Base-by-base conservation (phyloP, 1,140 invertebrate species). In the Lerema accius region DNA sequence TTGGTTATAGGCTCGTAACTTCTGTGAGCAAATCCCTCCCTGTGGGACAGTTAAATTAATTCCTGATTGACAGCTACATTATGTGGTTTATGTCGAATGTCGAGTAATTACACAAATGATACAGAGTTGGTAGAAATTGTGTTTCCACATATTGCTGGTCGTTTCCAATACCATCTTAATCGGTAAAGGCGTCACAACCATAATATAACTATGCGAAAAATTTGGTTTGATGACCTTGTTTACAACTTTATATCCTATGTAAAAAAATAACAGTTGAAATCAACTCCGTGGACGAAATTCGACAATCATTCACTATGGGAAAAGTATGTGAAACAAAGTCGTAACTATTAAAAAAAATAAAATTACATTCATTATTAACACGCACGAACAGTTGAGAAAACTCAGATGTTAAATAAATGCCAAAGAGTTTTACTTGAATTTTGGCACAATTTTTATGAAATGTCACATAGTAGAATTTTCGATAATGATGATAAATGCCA, bases 401-500 rank as follows among this genome's bases (percentile, higher is more conserved):
- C 16, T 17, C 14, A 0, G 10, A 50, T 2, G 28, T 10, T 4
- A 11, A 13, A 37, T 37, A 19, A 51, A 26, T 15, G 6, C 15
- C 14, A 17, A 50, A 37, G 9, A 28, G n/a, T 37, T 11, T 51
- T 51, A 37, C 32, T 51, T 37, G 3, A 37, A 37, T 37, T 37
- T 51, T 37, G 28, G 48, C n/a, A n/a, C 48, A 51, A 7, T 51
- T 37, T 51, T 53, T 40, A 17, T 35, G 26, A 45, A 45, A 58
- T 58, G 42, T 58, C 53, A 45, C 28, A 45, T 35, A 14, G 15
- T 45, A 26, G 23, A 45, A 42, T 17, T 58, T 45, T 58, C 53
- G 40, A 45, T 58, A 58, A 58, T 58, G 53, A 58, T 58, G 53
- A 58, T 32, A 58, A 58, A 58, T 58, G 40, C 14, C 35, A 40